Conservation (phyloP, 2,113 vertebrate genomes). For the Ciconia maguari region DNA sequence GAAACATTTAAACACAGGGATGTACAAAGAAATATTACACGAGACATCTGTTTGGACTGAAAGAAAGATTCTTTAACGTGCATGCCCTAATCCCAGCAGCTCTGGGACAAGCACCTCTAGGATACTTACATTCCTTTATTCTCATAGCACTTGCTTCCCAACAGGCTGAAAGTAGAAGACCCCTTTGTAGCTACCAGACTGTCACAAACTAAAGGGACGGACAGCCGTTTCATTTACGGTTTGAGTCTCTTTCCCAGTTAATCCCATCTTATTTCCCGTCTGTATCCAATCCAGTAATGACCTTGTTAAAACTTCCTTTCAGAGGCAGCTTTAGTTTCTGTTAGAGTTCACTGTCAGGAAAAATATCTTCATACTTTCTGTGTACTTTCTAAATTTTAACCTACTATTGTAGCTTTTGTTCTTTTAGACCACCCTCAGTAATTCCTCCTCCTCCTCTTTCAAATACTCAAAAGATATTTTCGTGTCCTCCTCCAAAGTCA, state of each 20-base stretch:
- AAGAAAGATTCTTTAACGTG: fast-evolving
- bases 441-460: not conserved
- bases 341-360: not conserved
- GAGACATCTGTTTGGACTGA: not conserved
- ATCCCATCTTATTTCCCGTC: not conserved
- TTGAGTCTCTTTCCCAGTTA: not conserved
- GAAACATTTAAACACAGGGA: not conserved
- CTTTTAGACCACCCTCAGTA: not conserved
- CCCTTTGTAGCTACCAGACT: not conserved
- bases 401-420: not conserved
- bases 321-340: not conserved
- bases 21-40: not conserved
- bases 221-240: fast-evolving
- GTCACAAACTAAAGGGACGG: fast-evolving
- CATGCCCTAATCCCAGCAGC: not conserved
- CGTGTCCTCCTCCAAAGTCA: not conserved
- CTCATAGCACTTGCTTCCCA: not conserved
- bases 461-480: not conserved
- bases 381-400: not conserved
- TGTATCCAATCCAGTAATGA: fast-evolving
- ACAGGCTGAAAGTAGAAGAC: fast-evolving
- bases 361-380: not conserved
- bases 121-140: not conserved
- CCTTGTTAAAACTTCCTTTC: not conserved
- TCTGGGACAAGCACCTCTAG: not conserved